Base-by-base conservation (phyloP, 2,888 invertebrate genomes). In the Thereva nobilitata region DNA sequence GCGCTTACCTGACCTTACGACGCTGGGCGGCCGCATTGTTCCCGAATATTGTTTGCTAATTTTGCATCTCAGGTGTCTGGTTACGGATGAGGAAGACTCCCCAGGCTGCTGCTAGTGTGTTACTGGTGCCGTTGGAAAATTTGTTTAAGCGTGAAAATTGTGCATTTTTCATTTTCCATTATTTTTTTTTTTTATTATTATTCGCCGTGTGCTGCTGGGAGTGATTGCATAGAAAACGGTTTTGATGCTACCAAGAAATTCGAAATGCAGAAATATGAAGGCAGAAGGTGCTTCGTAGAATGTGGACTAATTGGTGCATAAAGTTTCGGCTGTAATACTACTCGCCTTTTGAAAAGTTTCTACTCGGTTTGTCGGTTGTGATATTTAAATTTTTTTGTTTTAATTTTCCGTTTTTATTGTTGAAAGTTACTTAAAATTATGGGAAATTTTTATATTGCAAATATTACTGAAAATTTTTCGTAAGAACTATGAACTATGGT, bases 251-350 rank as follows among this genome's bases (percentile, higher is more conserved):
- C 44, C 47, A 59, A 47, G 47, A 38, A 37, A 47, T 59, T 38
- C 8, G n/a, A 47, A 59, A 50, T 50, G 50, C 50, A 64, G 53
- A 64, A 53, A 53, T 42, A 64, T 64, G 63, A 64, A 23, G 23
- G 23, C 23, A 23, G 23, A 23, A 23, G 23, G 38, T 8, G 53
- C 35, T 52, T 42, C 41, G 41, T 53, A 64, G 52, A 52, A 50
- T 63, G 50, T 42, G 44, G 35, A 66, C 63, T 63, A 68, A 68
- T 68, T 68, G 63, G 68, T 66, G 68, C 68, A 66, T 63, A 66
- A 68, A 68, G 64, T 63, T 55, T 68, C 52, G 50, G 44, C 54
- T 64, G 64, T 64, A 54, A 53, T 50, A 61, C 34, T 52, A 38
- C 40, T 12, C 50, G 10, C 53, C 53, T 64, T 64, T 47, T 47